These are phyloP conservation scores for Hypolimnas misippus DNA, from an alignment of 2,888 invertebrate species.

Conservation along the genomic window DNA sequence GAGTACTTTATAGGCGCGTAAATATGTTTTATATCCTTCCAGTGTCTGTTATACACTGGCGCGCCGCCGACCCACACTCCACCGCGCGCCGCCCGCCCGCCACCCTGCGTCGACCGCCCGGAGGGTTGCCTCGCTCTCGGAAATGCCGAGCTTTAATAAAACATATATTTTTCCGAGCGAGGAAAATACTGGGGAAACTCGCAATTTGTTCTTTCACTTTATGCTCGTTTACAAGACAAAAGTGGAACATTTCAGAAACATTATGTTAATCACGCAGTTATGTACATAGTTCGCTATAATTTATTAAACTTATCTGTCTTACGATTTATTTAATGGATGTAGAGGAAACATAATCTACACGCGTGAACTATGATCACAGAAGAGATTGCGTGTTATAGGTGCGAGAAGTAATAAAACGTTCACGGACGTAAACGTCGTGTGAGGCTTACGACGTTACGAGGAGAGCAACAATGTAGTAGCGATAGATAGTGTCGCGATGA, in stretches of 20 bases:
- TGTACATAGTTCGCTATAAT: slow-evolving; percentile 71
- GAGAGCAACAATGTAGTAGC: slow-evolving; percentile 66
- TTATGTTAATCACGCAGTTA: slow-evolving; percentile 82
- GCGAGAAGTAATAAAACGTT: slow-evolving; percentile 47
- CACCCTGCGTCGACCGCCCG: slow-evolving; percentile 65
- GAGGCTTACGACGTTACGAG: slow-evolving; percentile 57
- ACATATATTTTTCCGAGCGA: slow-evolving; percentile 85
- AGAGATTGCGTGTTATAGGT: slow-evolving; percentile 44
- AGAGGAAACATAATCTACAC: slow-evolving; percentile 25
- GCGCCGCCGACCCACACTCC: slow-evolving; percentile 68
- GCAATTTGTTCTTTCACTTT: slow-evolving; percentile 85
- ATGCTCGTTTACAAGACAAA: slow-evolving; percentile 85
- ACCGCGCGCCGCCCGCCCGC: slow-evolving; percentile 43
- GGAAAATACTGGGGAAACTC: slow-evolving; percentile 84
- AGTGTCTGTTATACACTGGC: slow-evolving; percentile 84
- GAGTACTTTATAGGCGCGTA: slow-evolving; percentile 85
- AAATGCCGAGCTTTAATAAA: slow-evolving; percentile 85
- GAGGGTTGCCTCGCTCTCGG: slow-evolving; percentile 81
- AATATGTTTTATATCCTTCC: slow-evolving; percentile 85
- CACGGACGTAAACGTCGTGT: slow-evolving; percentile 46
- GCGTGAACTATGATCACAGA: slow-evolving; percentile 10
- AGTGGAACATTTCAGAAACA: slow-evolving; percentile 83
- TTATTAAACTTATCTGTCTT: slow-evolving; percentile 44
- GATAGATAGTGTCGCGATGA: slow-evolving; percentile 70
- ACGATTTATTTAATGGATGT: slow-evolving; percentile 38